Evolutionary conservation across 2,113 vertebrate species (phyloP).

Genomic region (Trochalopteron elliotii): DNA sequence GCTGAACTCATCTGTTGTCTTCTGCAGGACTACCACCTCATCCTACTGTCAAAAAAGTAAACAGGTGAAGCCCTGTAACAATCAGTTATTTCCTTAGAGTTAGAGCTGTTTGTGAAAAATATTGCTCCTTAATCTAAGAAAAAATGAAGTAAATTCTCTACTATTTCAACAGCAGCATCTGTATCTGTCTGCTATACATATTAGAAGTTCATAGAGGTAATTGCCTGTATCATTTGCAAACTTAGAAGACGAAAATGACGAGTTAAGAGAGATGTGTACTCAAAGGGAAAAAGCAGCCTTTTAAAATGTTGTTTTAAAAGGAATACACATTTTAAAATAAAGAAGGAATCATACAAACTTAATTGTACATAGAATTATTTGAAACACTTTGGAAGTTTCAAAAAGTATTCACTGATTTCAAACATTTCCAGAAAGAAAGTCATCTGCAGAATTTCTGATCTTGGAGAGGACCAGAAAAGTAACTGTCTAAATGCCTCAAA

Average conservation of each 20-base stretch:
- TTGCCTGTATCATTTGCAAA: not conserved
- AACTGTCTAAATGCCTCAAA: not conserved
- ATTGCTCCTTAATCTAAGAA: not conserved
- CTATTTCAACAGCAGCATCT: not conserved
- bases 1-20: not conserved
- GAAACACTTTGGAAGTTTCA: not conserved
- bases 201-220: not conserved
- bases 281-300: accelerated
- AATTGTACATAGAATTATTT: not conserved
- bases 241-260: not conserved
- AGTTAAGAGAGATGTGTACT: not conserved
- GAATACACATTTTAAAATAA: not conserved
- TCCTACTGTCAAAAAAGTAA: not conserved
- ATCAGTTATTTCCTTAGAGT: not conserved
- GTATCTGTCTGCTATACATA: not conserved
- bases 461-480: not conserved
- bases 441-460: not conserved
- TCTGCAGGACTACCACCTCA: not conserved
- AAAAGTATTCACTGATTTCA: not conserved
- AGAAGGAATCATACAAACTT: not conserved
- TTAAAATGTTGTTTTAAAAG: not conserved
- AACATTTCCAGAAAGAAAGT: not conserved
- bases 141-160: conserved; percentile 20
- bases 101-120: not conserved
- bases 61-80: not conserved